These are phyloP conservation scores for Hyaena hyaena DNA, from an alignment of 2,113 vertebrate species.

Conservation along the genomic window DNA sequence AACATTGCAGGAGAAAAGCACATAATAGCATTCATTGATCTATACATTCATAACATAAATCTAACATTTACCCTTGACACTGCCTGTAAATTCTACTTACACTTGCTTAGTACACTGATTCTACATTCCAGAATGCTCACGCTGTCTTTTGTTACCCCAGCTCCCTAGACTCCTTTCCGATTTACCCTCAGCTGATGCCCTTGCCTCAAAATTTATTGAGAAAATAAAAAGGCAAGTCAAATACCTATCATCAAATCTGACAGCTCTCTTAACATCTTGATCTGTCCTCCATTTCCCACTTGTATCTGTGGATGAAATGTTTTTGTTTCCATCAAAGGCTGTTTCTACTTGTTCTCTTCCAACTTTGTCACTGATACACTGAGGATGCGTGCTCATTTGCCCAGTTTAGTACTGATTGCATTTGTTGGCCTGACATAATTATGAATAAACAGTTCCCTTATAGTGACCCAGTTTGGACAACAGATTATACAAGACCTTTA, in stretches of 20 bases:
- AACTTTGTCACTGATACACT: too few relatives aligned
- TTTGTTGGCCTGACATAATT: neutral
- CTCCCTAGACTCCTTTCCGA: neutral
- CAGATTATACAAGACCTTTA: neutral
- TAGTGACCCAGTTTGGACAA: neutral
- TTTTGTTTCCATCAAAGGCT: neutral
- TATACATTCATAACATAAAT: neutral
- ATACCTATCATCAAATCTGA: neutral
- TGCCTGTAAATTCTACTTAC: neutral
- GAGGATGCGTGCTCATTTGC: neutral
- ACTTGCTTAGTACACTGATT: neutral
- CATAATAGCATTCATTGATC: neutral
- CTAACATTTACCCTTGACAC: neutral
- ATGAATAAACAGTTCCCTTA: neutral
- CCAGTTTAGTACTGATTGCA: neutral
- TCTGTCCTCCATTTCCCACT: neutral
- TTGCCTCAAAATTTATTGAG: neutral
- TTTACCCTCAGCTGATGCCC: neutral
- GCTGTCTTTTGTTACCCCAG: neutral
- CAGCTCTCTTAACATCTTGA: neutral
- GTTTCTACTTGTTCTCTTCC: neutral
- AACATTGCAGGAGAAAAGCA: neutral
- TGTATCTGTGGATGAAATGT: neutral
- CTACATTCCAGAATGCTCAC: neutral
- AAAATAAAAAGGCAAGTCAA: neutral